A percentile compares a stretch with the other conserved stretches of the same genome.
Evolutionary conservation across 2,113 vertebrate genomes (phyloP).

Genomic region (Oreotrochilus melanogaster): DNA sequence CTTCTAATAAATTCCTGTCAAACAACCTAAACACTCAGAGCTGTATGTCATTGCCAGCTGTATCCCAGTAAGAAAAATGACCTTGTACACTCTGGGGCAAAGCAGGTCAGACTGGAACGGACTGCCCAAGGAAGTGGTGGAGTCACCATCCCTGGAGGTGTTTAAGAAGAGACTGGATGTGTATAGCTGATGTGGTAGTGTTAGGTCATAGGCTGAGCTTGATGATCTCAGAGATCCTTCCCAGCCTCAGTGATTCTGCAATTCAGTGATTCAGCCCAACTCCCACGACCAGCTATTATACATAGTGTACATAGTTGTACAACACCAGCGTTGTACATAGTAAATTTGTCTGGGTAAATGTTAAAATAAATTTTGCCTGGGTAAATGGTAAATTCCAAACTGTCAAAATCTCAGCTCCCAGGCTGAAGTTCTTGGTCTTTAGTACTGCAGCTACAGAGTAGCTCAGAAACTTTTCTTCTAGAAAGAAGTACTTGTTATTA

Average conservation of each 20-base stretch:
- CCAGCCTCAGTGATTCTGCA: too few relatives aligned
- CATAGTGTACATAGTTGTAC: not conserved
- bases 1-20: not conserved
- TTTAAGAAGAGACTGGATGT: too few relatives aligned
- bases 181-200: too few relatives aligned
- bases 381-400: not conserved
- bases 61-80: not conserved
- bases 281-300: not conserved
- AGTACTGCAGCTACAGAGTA: not conserved
- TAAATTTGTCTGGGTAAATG: not conserved
- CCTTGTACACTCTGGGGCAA: too few relatives aligned
- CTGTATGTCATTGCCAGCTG: not conserved
- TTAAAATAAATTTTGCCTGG: too few relatives aligned
- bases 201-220: too few relatives aligned
- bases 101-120: too few relatives aligned
- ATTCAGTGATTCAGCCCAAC: too few relatives aligned
- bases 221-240: too few relatives aligned
- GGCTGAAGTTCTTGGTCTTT: too few relatives aligned
- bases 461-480: not conserved
- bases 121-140: too few relatives aligned
- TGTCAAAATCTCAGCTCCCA: not conserved
- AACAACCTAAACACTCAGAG: not conserved
- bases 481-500: not conserved
- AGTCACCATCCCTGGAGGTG: too few relatives aligned
- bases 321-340: not conserved